Evolutionary conservation across 2,113 vertebrate species (phyloP).

Genomic region (Seriola aureovittata): DNA sequence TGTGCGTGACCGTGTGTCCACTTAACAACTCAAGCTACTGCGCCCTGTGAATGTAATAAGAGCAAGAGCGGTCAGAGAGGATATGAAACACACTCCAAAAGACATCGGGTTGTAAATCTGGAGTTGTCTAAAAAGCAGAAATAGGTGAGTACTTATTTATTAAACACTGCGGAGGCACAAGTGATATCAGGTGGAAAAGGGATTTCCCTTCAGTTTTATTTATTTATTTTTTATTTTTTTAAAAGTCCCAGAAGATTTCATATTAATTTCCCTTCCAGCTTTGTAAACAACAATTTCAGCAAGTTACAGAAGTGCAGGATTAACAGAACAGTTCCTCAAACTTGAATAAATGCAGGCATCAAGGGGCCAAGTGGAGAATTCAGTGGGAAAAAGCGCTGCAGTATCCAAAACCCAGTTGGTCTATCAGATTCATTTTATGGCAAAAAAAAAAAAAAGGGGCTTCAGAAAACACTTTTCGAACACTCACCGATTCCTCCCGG

Average conservation of each 20-base stretch:
- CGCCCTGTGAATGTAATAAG: constrained; percentile 31
- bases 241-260: neutral
- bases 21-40: constrained; percentile 40
- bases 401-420: neutral
- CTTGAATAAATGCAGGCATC: constrained; percentile 50
- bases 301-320: constrained; percentile 1
- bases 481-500: constrained; percentile 8
- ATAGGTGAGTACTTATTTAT: constrained; percentile 31
- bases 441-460: neutral
- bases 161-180: constrained; percentile 18
- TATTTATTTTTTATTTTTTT: neutral
- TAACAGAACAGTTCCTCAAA: constrained; percentile 37
- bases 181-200: constrained; percentile 34
- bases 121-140: constrained; percentile 42
- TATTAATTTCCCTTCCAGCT: constrained; percentile 3
- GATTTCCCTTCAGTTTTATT: constrained; percentile 8
- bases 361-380: constrained; percentile 64
- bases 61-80: constrained; percentile 36
- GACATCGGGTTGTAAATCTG: constrained; percentile 38
- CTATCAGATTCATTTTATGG: constrained; percentile 13
- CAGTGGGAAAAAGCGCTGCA: neutral
- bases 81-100: constrained; percentile 40
- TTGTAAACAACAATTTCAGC: constrained; percentile 30
- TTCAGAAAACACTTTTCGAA: neutral
- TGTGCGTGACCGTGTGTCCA: constrained; percentile 42